Base-by-base conservation (phyloP, 1,140 invertebrate species). In the Schlechtendalia chinensis region DNA sequence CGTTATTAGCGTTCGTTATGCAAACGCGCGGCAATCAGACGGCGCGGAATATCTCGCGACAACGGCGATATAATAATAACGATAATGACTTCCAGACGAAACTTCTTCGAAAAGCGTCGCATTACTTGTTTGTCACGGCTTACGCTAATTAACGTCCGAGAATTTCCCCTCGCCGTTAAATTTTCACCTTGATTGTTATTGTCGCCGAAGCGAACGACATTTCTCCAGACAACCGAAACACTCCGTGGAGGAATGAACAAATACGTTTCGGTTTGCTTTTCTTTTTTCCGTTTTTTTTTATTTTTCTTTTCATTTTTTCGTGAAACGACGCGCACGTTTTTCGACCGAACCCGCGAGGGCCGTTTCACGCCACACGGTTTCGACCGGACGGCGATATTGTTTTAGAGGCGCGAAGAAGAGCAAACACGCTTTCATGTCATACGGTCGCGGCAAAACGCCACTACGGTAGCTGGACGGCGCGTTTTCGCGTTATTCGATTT, bases 131-230 rank as follows among this genome's bases (percentile, higher is more conserved):
- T 50, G 29, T 50, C 39, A 27, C 3, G 39, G 17, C 10, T 29
- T 19, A 22, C 22, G 39, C 39, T 79, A 79, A 79, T 79, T 79
- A 63, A 29, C 58, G 56, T 79, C 45, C 24, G 58, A 59, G 58
- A 50, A 63, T 79, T 79, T 63, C 32, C 17, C 17, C 39, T 61
- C 19, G 11, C 45, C 16, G 50, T 59, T 79, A 50, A 53, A 63
- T 47, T 61, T 79, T 63, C 59, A 63, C 58, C 58, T 79, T 79
- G 63, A 79, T 79, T 79, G 63, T 79, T 22, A 47, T 14, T 45
- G 32, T 39, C 32, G 54, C 45, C 67, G 47, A 47, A 69, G 67
- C 45, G 24, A 24, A 69, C 45, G 3, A 50, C 24, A 69, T 69
- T 24, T 69, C 67, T 50, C 50, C 24, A 77, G n/a, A 77, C 47